A percentile compares a stretch with the other conserved stretches of the same genome.
Conservation (phyloP, 2,113 vertebrate species). For the Ceuthmochares aereus region DNA sequence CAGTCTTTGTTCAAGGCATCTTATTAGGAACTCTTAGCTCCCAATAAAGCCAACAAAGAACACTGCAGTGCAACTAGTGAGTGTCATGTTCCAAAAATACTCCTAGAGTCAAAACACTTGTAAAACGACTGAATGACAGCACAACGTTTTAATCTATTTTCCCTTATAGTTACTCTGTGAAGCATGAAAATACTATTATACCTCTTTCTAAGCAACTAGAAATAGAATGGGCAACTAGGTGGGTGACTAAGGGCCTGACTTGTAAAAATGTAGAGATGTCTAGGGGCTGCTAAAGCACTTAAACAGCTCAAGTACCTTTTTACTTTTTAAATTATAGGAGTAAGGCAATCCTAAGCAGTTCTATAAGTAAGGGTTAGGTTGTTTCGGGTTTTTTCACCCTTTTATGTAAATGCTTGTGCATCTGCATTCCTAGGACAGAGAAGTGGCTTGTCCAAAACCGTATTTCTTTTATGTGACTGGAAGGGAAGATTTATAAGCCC, state of each 20-base stretch:
- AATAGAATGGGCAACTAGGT: not conserved
- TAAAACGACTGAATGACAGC: not conserved
- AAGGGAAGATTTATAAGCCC: not conserved
- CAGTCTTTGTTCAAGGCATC: not conserved
- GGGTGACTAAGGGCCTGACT: not conserved
- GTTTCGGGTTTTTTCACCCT: not conserved
- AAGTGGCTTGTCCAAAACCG: not conserved
- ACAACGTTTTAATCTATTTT: not conserved
- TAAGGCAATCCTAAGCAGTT: not conserved
- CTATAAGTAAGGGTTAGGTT: too few species aligned
- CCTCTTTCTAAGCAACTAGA: not conserved
- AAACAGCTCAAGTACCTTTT: not conserved
- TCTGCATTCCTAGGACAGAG: not conserved
- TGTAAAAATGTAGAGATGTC: not conserved
- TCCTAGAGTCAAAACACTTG: not conserved
- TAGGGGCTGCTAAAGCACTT: not conserved
- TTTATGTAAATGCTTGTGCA: not conserved
- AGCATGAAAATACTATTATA: not conserved
- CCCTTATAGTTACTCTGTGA: not conserved
- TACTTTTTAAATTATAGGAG: not conserved
- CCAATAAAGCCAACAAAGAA: not conserved
- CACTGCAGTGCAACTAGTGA: not conserved
- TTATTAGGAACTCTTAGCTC: not conserved
- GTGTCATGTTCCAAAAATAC: not conserved
- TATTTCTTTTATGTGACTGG: not conserved